Conservation (phyloP, 2,113 vertebrate genomes). For the Oceanodroma tethys region DNA sequence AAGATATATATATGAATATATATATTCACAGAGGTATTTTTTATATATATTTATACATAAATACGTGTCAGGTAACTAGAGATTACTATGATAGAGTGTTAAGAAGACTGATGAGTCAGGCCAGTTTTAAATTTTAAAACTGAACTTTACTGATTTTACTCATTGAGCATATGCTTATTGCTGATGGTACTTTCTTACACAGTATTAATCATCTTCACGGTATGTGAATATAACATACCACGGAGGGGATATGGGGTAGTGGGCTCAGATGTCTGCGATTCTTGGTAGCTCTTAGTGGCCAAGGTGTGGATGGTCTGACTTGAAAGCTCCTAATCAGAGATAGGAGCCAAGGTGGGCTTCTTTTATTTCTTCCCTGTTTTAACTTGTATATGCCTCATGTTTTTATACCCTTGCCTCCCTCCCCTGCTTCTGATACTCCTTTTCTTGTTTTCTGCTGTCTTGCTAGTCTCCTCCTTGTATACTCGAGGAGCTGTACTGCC, state of each 20-base stretch:
- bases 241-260: rapidly evolving
- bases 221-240: background rate
- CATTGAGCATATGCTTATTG: background rate
- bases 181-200: background rate
- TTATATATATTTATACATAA: background rate
- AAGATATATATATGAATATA: background rate
- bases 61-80: background rate
- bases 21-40: background rate
- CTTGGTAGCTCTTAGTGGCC: background rate
- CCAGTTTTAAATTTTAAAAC: background rate
- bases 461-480: background rate
- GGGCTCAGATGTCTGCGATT: background rate
- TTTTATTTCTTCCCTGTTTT: background rate
- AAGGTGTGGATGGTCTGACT: background rate
- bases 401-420: background rate
- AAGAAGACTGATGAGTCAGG: background rate
- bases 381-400: background rate
- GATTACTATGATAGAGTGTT: background rate
- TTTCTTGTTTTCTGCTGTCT: background rate
- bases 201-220: background rate
- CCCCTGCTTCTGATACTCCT: background rate
- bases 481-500: background rate
- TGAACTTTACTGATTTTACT: background rate
- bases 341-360: too few relatives aligned
- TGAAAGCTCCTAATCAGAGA: background rate